Base-by-base conservation (phyloP, 2,797 vertebrate genomes). In the Garrulus glandarius region DNA sequence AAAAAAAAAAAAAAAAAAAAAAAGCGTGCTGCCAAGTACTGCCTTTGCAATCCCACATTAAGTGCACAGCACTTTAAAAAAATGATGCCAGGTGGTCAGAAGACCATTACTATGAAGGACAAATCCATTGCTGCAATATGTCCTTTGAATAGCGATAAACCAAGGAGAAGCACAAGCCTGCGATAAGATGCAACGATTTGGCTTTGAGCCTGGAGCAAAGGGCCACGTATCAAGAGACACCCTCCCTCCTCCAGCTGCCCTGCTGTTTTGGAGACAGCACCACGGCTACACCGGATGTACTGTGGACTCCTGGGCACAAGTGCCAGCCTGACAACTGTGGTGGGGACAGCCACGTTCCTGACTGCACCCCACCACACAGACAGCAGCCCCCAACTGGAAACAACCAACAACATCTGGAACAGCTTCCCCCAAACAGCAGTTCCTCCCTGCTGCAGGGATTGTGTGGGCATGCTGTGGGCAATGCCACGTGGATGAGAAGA, bases 201-300 rank as follows among this genome's bases (percentile, higher is more conserved):
- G 60, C 64, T 46, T 15, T 2, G 10, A 84, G 69, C 84, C 89
- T 83, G 76, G 39, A 92, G 75, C 0, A 5, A 81, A 84, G 36
- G 78, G 82, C 53, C 65, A n/a, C 0, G 0, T 12, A 85, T 8
- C 3, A 27, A 75, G 78, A 75, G 78, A 75, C 29, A 4, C 15
- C 52, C 34, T 85, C 55, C 47, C 64, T 84, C 64, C 61, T 79
- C 63, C 78, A 23, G 22, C 2, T 57, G 74, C 60, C n/a, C 32
- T 3, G 24, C 49, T 44, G 27, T 4, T 77, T 30, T 0, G 0
- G 53, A 77, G 32, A 29, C 50, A 23, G 29, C 0, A 0, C 74
- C 60, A 67, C 55, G 52, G 63, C 77, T 39, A 10, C 1, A 0
- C 15, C 1, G 1, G 46, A 77, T 21, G 41, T 6, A n/a, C 34